These are phyloP conservation scores for Rattus rattus DNA, from an alignment of 2,113 vertebrate genomes.

Conservation along the genomic window DNA sequence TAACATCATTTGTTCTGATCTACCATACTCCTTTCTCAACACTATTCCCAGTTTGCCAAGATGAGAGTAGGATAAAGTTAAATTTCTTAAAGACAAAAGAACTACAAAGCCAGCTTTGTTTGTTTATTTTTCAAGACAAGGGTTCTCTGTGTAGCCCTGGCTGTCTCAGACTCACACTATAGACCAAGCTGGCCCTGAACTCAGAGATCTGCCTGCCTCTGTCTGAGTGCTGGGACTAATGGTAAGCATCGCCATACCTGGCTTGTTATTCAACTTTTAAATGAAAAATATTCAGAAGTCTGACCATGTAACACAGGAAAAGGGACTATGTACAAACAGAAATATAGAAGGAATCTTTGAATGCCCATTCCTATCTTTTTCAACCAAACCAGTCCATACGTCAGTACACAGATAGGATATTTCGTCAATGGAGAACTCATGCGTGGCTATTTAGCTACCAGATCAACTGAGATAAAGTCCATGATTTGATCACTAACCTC, in stretches of 20 bases:
- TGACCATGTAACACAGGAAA: background rate
- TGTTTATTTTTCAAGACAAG: background rate
- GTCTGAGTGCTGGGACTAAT: background rate
- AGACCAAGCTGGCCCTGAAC: background rate
- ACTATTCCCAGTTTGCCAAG: constrained; percentile 21
- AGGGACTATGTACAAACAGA: background rate
- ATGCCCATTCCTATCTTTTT: background rate
- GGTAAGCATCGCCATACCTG: background rate
- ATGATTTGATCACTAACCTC: constrained; percentile 88
- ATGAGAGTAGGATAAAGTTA: constrained; percentile 16
- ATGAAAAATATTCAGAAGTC: constrained; percentile 3
- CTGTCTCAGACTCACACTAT: background rate
- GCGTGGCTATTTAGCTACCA: constrained; percentile 70
- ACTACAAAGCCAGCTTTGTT: background rate
- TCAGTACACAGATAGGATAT: constrained; percentile 40
- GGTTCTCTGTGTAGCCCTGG: background rate
- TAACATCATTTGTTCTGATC: background rate
- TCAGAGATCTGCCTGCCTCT: background rate
- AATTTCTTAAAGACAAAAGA: constrained; percentile 36
- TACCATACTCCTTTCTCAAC: background rate
- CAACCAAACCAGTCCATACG: background rate
- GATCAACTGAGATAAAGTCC: constrained; percentile 61
- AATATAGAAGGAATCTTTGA: background rate
- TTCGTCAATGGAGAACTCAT: constrained; percentile 38
- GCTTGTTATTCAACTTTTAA: constrained; percentile 21